Evolutionary conservation across 2,113 vertebrate species (phyloP), one percentile per base, ranked within the genome.

Genomic region (Tenrec ecaudatus): DNA sequence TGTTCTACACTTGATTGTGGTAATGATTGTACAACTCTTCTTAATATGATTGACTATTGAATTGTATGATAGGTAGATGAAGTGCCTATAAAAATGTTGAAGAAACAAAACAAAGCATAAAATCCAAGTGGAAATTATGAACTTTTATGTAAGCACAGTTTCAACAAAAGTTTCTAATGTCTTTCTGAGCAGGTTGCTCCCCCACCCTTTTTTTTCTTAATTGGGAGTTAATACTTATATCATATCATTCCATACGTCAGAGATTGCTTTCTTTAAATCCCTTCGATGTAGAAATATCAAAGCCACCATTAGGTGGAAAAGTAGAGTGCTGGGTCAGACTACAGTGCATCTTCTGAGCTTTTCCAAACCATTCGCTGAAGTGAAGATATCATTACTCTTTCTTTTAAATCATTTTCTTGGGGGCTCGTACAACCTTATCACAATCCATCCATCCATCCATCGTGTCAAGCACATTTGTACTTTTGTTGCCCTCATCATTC

Each of bases 221-320:
- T 4, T 62, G 60, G 60, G 60, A 62, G 60, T 62, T 62, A 62
- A 23, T 62, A 22, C 60, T 62, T 62, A 69, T 25, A 94, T 91
- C 16, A 12, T 88, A 79, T 88, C 17, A 92, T 53, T 53, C 47
- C 47, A 53, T 53, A 53, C 2, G 6, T 53, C 47, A 53, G 6
- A 16, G 60, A 88, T 85, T 82, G n/a, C 20, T 82, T 94, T 89
- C 40, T 82, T 92, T 58, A 82, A 94, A 14, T 10, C 77, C 31
- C 7, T 92, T 94, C 85, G 58, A 79, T 1, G 25, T 66, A 88
- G 40, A 96, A 88, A 71, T 93, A 66, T 90, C 62, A 31, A 92
- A 92, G 47, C 12, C 47, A 53, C 47, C 47, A 53, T 53, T 53
- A 53, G 69, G 6, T 90, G 40, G 17, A 62, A 29, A 80, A 91